Base-by-base conservation (phyloP, 2,888 invertebrate genomes). In the Fragum sueziense region DNA sequence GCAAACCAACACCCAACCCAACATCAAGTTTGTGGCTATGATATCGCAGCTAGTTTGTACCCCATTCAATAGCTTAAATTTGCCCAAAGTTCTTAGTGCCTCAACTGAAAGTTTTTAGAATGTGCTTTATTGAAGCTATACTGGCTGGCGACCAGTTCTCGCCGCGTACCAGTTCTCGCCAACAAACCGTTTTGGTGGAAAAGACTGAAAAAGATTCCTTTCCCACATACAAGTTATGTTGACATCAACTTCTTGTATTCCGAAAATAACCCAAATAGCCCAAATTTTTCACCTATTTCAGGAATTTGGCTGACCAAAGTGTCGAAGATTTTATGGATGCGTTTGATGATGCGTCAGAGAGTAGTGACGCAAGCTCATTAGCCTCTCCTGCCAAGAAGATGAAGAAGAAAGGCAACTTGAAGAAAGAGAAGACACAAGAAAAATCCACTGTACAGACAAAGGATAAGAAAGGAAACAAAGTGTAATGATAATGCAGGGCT, bases 321-420 rank as follows among this genome's bases (percentile, higher is more conserved):
- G 85, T 88, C 29, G 88, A 88, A 80, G 89, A 88, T 62, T 89
- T 89, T 70, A 87, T 89, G 88, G 68, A 62, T 3, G 78, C 80
- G 11, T 85, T 74, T 22, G 80, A 85, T 71, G 84, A 86, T 61
- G 83, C 86, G 57, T 79, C 81, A 3, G 84, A 85, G 31, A 76
- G 80, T 57, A 73, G 80, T 68, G 85, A 84, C 11, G 80, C 84
- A 20, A 74, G 77, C 6, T 65, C 68, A 29, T 27, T 74, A n/a
- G 29, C 57, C 1, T 65, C 68, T 29, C 22, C 74, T 11, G 22
- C 61, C 1, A 65, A 69, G 79, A 86, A 74, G 70, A 74, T 41
- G 65, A 65, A 65, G n/a, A 9, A 14, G 14, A 65, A 41, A 14
- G 25, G 25, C 7, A 65, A 14, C 9, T 22, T 1, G n/a, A 62